Conservation (phyloP, 2,113 vertebrate species). For the Synodontis membranacea region DNA sequence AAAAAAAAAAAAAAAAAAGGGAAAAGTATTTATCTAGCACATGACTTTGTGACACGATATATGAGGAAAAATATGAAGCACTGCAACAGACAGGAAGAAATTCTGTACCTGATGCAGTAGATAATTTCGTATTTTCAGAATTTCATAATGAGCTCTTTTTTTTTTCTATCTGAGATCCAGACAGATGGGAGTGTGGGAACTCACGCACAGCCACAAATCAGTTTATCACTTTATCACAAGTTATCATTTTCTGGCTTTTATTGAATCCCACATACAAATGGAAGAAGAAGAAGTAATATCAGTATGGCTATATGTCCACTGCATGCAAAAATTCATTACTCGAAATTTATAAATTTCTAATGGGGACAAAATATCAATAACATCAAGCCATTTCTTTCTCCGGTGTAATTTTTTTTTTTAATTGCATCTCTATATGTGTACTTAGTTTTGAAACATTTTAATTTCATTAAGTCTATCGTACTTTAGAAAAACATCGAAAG, state of each 20-base stretch:
- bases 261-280: no score
- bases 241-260: no score
- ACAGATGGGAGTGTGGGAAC: no score
- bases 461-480: no score
- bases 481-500: no score
- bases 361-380: neutral
- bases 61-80: neutral
- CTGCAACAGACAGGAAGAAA: neutral
- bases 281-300: neutral
- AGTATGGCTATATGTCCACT: neutral
- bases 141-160: neutral
- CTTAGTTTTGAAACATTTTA: no score
- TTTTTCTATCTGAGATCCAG: neutral
- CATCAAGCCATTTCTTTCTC: neutral
- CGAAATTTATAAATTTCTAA: neutral
- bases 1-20: neutral
- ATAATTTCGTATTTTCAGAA: neutral
- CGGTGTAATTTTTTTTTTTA: no score
- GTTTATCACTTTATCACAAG: no score
- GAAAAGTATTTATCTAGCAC: neutral
- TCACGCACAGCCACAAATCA: no score
- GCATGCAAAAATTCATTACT: neutral
- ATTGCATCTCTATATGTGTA: no score
- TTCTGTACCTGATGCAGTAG: neutral
- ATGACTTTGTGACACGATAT: neutral